Evolutionary conservation across 2,797 vertebrate species (phyloP).

Genomic region (Cyprinella venusta): DNA sequence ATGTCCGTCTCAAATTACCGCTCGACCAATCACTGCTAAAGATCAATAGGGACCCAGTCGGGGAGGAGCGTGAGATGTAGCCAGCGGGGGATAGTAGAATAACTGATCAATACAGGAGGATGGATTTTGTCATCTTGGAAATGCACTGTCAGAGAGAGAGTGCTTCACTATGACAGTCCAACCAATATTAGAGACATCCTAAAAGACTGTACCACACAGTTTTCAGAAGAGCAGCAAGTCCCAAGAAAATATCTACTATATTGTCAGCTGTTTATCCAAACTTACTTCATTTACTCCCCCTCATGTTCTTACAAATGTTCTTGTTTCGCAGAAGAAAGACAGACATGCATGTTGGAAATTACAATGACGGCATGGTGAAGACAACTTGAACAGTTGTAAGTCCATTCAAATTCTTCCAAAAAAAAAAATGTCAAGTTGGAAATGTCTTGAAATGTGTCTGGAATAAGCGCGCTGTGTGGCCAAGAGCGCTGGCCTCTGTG

Average conservation of each 20-base stretch:
- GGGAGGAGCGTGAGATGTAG: conserved; percentile 74
- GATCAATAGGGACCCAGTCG: conserved; percentile 86
- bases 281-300: neutral
- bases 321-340: neutral
- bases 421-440: conserved; percentile 17
- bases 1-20: conserved; percentile 84
- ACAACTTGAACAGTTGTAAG: neutral
- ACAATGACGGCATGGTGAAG: neutral
- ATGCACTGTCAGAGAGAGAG: conserved; percentile 69
- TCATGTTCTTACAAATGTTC: neutral
- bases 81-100: conserved; percentile 78
- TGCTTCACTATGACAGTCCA: conserved; percentile 68
- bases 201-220: conserved; percentile 28
- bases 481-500: conserved; percentile 49
- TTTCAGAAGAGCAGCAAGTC: neutral
- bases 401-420: neutral
- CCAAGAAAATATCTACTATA: neutral
- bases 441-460: conserved; percentile 51
- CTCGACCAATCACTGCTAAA: conserved; percentile 84
- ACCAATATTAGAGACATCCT: conserved; percentile 42
- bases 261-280: neutral
- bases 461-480: conserved; percentile 71
- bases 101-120: conserved; percentile 83
- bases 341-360: neutral
- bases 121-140: conserved; percentile 85